These are phyloP conservation scores for Seriola rivoliana DNA, from an alignment of 2,113 vertebrate genomes.

Conservation along the genomic window DNA sequence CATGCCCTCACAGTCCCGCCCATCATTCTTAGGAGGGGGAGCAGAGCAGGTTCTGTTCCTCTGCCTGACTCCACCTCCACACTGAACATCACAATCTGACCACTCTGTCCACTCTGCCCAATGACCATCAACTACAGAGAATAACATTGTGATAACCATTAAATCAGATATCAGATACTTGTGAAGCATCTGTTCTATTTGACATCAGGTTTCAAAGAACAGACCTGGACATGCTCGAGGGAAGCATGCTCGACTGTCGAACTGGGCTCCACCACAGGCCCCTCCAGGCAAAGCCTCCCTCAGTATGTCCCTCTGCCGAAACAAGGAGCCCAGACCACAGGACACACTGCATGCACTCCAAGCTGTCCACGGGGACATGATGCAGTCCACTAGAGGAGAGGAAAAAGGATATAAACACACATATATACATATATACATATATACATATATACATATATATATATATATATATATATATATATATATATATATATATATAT, in stretches of 20 bases:
- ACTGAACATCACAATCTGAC: constrained; percentile 86
- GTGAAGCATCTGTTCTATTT: not conserved
- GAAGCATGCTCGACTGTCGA: constrained; percentile 90
- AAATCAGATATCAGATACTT: not conserved
- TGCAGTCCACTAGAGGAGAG: constrained; percentile 85
- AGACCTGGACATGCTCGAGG: constrained; percentile 89
- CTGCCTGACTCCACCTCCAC: constrained; percentile 86
- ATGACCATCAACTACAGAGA: constrained; percentile 83
- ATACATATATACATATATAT: too few relatives aligned
- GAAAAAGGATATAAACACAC: not conserved
- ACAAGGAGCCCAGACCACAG: constrained; percentile 90
- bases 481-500: too few relatives aligned
- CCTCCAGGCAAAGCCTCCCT: constrained; percentile 82
- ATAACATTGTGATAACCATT: not conserved
- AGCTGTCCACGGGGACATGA: constrained; percentile 85
- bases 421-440: not conserved
- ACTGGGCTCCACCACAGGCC: constrained; percentile 78
- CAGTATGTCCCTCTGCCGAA: constrained; percentile 85
- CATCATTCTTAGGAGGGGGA: constrained; percentile 91
- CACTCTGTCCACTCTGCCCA: constrained; percentile 90
- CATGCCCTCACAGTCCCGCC: constrained; percentile 85
- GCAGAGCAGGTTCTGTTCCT: constrained; percentile 87
- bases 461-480: too few relatives aligned
- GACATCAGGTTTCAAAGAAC: not conserved
- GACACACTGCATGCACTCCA: constrained; percentile 91